A percentile compares a stretch with the other conserved stretches of the same genome.
These are phyloP conservation scores for Philopedon plagiatum DNA, from an alignment of 2,888 invertebrate species.

Conservation along the genomic window DNA sequence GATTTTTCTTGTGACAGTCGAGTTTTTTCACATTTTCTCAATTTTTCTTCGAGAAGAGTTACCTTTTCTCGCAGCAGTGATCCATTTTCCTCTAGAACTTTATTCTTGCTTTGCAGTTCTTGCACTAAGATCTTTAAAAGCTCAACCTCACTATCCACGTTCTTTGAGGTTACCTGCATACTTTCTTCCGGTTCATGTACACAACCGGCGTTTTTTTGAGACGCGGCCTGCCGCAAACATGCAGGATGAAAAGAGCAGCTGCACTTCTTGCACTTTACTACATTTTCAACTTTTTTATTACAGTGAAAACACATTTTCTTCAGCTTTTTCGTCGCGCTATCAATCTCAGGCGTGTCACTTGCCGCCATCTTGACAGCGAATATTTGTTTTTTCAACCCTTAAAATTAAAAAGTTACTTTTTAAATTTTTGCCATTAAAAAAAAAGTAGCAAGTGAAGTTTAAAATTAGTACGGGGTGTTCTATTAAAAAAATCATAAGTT, in stretches of 20 bases:
- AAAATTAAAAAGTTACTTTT: too few species aligned
- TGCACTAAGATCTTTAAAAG: neutral
- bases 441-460: too few species aligned
- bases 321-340: neutral
- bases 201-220: neutral
- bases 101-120: neutral
- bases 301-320: constrained; percentile 18
- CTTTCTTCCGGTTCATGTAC: neutral
- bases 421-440: too few species aligned
- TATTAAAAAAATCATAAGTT: too few species aligned
- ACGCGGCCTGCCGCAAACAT: constrained; percentile 1
- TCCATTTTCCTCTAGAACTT: neutral
- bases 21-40: neutral
- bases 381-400: too few species aligned
- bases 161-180: neutral
- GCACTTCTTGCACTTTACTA: constrained; percentile 2
- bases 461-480: too few species aligned
- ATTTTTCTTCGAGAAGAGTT: neutral
- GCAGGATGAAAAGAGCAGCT: neutral
- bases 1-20: too few species aligned
- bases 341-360: neutral
- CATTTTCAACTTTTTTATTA: constrained; percentile 18
- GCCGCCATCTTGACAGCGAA: neutral
- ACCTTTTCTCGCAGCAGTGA: neutral
- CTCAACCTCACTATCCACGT: neutral